Evolutionary conservation across 2,888 invertebrate species (phyloP).

Genomic region (Melieria crassipennis): DNA sequence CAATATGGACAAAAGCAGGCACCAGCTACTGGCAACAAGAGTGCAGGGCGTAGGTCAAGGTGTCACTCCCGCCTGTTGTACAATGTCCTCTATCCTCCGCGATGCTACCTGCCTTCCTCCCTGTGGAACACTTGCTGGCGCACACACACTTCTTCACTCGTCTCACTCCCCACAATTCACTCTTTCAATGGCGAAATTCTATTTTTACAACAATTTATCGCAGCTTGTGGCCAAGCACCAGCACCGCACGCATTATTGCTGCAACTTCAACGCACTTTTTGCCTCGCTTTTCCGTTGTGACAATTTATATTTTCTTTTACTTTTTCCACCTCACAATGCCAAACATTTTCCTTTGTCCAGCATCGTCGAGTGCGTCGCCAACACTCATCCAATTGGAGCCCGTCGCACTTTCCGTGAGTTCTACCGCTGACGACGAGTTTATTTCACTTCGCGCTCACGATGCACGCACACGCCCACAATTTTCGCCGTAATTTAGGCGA

Average conservation of each 20-base stretch:
- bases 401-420: neutral
- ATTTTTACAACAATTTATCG: conserved; percentile 44
- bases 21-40: neutral
- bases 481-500: neutral
- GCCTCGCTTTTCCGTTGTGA: no score
- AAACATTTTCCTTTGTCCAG: conserved; percentile 29
- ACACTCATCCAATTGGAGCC: conserved; percentile 2
- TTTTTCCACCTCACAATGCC: conserved; percentile 12
- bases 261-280: neutral
- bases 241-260: conserved; percentile 16
- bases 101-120: no score
- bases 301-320: conserved; percentile 7
- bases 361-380: conserved; percentile 16
- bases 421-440: no score
- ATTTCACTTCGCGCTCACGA: no score
- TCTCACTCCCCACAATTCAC: conserved; percentile 39
- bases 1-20: neutral
- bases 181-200: conserved; percentile 36
- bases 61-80: no score
- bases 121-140: conserved; percentile 35
- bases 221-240: conserved; percentile 32
- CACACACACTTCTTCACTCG: conserved; percentile 22
- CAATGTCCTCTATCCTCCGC: no score
- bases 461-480: neutral
- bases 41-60: no score